Conservation (phyloP, 2,113 vertebrate genomes). For the Sarotherodon lohbergeri region DNA sequence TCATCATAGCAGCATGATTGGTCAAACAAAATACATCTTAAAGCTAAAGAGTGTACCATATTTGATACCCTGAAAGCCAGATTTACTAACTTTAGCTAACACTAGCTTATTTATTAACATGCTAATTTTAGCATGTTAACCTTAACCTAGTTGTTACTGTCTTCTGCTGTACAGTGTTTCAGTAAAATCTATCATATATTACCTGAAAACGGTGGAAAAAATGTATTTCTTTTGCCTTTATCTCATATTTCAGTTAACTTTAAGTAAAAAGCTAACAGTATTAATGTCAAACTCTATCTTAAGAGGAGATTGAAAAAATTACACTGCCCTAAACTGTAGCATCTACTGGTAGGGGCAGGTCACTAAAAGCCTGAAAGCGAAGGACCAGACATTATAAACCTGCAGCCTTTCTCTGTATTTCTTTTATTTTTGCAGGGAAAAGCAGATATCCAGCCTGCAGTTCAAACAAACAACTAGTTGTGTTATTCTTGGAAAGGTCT, state of each 20-base stretch:
- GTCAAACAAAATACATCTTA: no score
- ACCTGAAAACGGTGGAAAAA: neutral
- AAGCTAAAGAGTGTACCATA: no score
- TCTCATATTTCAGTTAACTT: neutral
- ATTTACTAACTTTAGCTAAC: no score
- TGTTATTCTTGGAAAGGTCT: neutral
- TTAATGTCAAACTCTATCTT: neutral
- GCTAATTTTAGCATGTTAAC: neutral
- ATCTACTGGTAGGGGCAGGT: neutral
- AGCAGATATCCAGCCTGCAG: neutral
- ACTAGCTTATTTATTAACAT: no score
- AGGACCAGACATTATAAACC: neutral
- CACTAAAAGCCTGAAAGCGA: neutral
- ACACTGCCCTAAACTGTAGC: neutral
- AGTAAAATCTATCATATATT: neutral
- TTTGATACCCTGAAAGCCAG: no score
- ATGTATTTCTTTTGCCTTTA: neutral
- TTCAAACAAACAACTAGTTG: neutral
- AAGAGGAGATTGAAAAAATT: neutral
- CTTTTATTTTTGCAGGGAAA: neutral
- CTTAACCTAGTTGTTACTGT: neutral
- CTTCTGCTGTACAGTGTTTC: neutral
- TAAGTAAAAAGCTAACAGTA: neutral
- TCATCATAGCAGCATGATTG: no score
- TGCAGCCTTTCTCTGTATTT: neutral